phyloP scores from a whole-genome alignment of 2,113 vertebrate species.

The Forbesichthys agassizii region DNA sequence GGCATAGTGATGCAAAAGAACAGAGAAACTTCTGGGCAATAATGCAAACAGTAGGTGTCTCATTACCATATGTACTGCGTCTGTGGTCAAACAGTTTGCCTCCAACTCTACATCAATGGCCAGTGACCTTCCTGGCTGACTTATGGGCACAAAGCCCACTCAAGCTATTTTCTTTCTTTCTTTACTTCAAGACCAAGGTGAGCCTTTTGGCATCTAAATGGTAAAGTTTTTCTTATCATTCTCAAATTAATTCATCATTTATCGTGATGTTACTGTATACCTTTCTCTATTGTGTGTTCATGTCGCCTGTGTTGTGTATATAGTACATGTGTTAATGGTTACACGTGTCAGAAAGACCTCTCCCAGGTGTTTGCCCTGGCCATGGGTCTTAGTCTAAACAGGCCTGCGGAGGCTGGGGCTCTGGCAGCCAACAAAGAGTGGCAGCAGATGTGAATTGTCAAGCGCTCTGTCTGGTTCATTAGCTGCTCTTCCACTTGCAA shows the following conservation, averaged over 20 bases:
- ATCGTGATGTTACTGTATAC: not conserved
- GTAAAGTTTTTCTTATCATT: too few relatives aligned
- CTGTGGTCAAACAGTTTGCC: conserved; percentile 33
- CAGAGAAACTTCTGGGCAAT: conserved; percentile 14
- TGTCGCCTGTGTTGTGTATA: not conserved
- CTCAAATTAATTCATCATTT: too few relatives aligned
- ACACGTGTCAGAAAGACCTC: conserved; percentile 5
- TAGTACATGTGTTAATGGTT: conserved; percentile 11
- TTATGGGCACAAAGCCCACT: too few relatives aligned
- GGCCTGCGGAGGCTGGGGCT: conserved; percentile 52
- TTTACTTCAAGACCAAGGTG: too few relatives aligned
- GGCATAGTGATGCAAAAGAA: too few relatives aligned
- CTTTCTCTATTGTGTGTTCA: not conserved
- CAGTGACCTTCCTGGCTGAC: conserved; percentile 2
- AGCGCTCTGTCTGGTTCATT: conserved; percentile 66
- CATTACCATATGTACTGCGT: conserved; percentile 23
- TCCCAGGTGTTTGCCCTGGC: conserved; percentile 64
- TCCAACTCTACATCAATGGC: conserved; percentile 28
- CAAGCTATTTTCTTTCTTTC: too few relatives aligned
- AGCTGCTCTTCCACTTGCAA: conserved; percentile 70
- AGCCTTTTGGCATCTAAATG: too few relatives aligned
- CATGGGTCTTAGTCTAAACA: conserved; percentile 50
- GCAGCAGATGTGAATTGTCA: conserved; percentile 80
- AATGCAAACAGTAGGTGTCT: conserved; percentile 8
- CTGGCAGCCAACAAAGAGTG: conserved; percentile 69